Conservation (phyloP, 1,140 invertebrate genomes). For the Drusus annulatus region DNA sequence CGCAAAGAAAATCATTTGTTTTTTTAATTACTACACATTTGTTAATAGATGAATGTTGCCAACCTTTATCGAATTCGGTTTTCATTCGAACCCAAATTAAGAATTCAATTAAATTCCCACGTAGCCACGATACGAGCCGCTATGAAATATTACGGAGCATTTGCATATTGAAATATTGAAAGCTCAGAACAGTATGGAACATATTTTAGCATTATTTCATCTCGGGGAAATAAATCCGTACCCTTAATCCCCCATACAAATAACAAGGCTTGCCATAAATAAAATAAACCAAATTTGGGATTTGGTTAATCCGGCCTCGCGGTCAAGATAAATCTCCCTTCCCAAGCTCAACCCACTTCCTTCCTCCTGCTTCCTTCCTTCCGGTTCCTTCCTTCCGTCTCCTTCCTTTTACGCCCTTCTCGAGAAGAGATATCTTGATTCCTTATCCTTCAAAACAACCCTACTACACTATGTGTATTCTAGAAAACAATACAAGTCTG, state of each 20-base stretch:
- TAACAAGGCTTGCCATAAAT: constrained; percentile 55
- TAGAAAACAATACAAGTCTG: too few species aligned
- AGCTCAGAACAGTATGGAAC: neutral
- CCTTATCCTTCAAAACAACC: too few species aligned
- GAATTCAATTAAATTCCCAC: too few species aligned
- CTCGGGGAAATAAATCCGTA: constrained; percentile 51
- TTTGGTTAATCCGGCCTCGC: constrained; percentile 40
- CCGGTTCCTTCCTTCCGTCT: neutral
- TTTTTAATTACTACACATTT: too few species aligned
- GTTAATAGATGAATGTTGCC: too few species aligned
- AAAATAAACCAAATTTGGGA: constrained; percentile 58
- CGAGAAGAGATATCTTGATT: too few species aligned
- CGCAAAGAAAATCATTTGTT: too few species aligned
- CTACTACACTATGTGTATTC: too few species aligned
- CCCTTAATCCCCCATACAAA: constrained; percentile 53
- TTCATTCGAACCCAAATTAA: too few species aligned
- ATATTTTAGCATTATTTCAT: constrained; percentile 54
- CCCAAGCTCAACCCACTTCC: too few species aligned
- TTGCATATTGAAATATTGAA: constrained; percentile 45
- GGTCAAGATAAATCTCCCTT: constrained; percentile 43
- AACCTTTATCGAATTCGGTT: too few species aligned
- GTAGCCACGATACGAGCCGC: neutral
- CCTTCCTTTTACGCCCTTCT: neutral
- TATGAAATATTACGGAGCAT: constrained; percentile 12
- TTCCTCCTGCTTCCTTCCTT: neutral